These are phyloP conservation scores for Stichopus horrens DNA, from an alignment of 53 echinoderm and acorn worm species.

Conservation along the genomic window DNA sequence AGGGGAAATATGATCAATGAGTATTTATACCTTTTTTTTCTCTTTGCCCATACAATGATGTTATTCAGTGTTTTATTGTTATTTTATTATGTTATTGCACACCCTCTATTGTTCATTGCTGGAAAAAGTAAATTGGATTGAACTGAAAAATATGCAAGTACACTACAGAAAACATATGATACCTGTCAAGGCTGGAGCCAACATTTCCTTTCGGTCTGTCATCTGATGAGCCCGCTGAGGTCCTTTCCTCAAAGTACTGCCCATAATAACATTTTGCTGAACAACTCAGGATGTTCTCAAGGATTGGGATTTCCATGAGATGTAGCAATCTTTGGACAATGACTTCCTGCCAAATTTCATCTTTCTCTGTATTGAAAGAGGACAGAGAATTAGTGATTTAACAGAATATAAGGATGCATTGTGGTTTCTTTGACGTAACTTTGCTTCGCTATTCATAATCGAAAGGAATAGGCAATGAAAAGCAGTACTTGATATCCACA, in stretches of 20 bases:
- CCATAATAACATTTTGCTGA: constrained; percentile 60
- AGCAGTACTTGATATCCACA: no score
- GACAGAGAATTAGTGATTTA: not conserved
- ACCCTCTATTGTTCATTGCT: no score
- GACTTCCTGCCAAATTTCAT: constrained; percentile 81
- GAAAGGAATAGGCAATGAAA: not conserved
- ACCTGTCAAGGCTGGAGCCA: constrained; percentile 36
- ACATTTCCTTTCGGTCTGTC: not conserved
- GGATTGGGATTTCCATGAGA: constrained; percentile 75
- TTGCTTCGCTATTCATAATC: not conserved
- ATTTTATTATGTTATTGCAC: no score
- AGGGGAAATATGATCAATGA: no score
- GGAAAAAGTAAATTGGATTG: no score
- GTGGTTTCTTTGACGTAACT: not conserved
- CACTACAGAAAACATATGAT: not conserved
- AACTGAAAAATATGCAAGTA: no score
- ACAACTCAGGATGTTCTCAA: constrained; percentile 82
- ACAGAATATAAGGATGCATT: not conserved
- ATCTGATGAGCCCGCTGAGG: not conserved
- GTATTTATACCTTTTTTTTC: no score
- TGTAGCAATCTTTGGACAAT: constrained; percentile 85
- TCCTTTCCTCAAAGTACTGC: constrained; percentile 10
- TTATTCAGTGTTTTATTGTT: no score
- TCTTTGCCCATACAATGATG: no score
- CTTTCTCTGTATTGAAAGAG: constrained; percentile 49